Conservation (phyloP, 2,113 vertebrate genomes). For the Gopherus evgoodei region DNA sequence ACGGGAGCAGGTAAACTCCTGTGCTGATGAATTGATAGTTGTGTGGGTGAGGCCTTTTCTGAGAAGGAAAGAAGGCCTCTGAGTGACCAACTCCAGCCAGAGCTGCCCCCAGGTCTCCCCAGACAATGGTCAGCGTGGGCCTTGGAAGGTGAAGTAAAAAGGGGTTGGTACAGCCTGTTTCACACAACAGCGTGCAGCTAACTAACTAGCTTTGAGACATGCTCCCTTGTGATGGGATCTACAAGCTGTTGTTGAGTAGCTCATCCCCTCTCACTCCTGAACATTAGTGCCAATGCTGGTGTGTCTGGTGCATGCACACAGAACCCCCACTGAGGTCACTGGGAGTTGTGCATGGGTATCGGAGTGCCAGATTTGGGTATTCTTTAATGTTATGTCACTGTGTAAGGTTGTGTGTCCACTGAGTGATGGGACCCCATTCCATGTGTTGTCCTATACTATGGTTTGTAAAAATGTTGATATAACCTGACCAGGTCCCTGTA, state of each 20-base stretch:
- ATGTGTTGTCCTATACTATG: background rate
- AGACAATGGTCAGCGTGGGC: background rate
- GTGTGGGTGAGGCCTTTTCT: background rate
- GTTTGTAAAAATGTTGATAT: background rate
- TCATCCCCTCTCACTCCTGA: background rate
- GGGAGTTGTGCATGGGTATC: background rate
- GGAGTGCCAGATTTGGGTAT: background rate
- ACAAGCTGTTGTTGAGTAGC: background rate
- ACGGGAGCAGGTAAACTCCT: background rate
- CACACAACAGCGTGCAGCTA: background rate
- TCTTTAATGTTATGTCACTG: background rate
- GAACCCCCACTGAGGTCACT: background rate
- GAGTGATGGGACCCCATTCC: accelerated
- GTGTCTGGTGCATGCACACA: background rate
- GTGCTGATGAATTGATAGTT: background rate
- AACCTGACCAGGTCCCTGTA: background rate
- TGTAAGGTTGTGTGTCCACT: background rate
- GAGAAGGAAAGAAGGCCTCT: background rate
- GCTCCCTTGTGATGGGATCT: background rate
- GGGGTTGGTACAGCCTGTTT: background rate
- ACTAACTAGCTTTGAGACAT: background rate
- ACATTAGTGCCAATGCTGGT: background rate
- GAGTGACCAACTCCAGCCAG: background rate
- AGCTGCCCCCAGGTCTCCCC: background rate
- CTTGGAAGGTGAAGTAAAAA: background rate